phyloP scores from a whole-genome alignment of 1,140 invertebrate species.

The Glossosoma conforme region DNA sequence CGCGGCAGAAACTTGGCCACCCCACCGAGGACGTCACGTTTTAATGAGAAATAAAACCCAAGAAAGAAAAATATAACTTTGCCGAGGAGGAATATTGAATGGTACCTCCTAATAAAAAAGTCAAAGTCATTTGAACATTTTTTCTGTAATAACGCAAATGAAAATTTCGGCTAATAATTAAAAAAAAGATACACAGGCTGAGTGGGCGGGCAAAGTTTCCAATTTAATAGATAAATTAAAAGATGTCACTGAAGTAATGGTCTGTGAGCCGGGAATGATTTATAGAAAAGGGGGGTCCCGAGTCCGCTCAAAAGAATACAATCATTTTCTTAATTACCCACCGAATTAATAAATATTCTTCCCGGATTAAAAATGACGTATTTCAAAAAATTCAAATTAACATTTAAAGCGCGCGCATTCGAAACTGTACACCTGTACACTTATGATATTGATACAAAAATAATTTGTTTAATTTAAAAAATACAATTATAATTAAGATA shows the following conservation, averaged over 20 bases:
- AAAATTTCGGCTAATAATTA: constrained; percentile 13
- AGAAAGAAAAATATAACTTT: constrained; percentile 32
- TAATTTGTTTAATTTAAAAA: too few species aligned
- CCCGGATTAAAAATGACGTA: too few species aligned
- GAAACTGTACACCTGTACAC: too few species aligned
- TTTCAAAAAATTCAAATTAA: too few species aligned
- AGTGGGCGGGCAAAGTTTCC: constrained; percentile 7
- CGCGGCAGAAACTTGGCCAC: constrained; percentile 6
- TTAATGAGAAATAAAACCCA: constrained; percentile 32
- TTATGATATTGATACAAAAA: too few species aligned
- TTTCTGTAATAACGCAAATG: constrained; percentile 19
- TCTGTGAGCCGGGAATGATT: constrained; percentile 7
- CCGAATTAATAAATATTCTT: too few species aligned
- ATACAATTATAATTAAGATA: too few species aligned
- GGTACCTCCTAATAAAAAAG: constrained; percentile 19
- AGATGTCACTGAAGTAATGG: constrained; percentile 7
- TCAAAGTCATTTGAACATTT: constrained; percentile 26
- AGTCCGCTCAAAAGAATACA: too few species aligned
- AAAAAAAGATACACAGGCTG: constrained; percentile 14
- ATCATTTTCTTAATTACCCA: too few species aligned
- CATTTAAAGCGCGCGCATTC: too few species aligned
- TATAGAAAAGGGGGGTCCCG: background rate
- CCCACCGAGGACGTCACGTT: constrained; percentile 20
- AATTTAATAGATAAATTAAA: constrained; percentile 19
- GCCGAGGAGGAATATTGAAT: constrained; percentile 23